A percentile compares a stretch with the other conserved stretches of the same genome.
These are phyloP conservation scores for Passerina amoena DNA, from an alignment of 2,113 vertebrate species.

Conservation along the genomic window DNA sequence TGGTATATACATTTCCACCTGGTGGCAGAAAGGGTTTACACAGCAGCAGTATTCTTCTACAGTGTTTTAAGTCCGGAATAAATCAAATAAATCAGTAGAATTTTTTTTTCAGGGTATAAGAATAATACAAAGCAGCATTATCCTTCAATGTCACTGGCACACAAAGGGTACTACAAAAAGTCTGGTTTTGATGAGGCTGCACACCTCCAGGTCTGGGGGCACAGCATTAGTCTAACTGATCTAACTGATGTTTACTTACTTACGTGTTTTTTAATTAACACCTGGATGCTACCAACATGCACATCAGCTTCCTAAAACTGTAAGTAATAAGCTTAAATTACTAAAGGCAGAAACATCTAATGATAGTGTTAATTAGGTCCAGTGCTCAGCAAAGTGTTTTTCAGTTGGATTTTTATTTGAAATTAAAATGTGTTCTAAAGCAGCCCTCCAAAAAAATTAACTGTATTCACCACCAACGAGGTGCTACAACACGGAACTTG, in stretches of 20 bases:
- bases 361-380: not conserved
- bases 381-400: not conserved
- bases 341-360: not conserved
- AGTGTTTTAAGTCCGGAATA: not conserved
- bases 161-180: not conserved
- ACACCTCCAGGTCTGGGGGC: not conserved
- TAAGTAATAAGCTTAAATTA: not conserved
- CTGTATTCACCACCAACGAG: not conserved
- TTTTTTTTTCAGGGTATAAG: not conserved
- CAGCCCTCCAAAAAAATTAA: not conserved
- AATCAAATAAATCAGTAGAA: not conserved
- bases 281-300: not conserved
- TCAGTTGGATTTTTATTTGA: not conserved
- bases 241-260: not conserved
- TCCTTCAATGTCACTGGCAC: not conserved
- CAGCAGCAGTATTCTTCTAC: not conserved
- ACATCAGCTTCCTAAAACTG: not conserved
- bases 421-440: not conserved
- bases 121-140: not conserved
- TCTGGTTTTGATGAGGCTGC: not conserved
- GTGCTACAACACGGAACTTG: not conserved
- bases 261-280: not conserved
- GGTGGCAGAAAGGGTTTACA: constrained; percentile 24
- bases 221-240: not conserved
- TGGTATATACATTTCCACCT: constrained; percentile 33